Evolutionary conservation across 1,140 invertebrate genomes (phyloP).

Genomic region (Atopsyche davidsoni): DNA sequence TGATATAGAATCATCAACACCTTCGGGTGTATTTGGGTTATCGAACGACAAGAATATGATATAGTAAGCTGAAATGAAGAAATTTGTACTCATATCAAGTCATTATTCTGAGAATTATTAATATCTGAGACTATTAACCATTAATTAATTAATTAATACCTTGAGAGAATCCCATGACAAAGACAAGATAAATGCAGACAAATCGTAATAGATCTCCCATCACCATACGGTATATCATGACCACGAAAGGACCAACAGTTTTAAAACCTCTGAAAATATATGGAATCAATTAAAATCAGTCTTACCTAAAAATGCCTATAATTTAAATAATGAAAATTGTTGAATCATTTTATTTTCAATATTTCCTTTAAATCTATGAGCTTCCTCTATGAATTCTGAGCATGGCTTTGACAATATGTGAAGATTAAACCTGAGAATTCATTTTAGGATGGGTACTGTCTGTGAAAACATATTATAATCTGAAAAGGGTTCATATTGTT

Average conservation of each 20-base stretch:
- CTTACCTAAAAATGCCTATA: no score
- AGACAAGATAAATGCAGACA: constrained; percentile 92
- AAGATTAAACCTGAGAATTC: no score
- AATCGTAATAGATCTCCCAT: constrained; percentile 92
- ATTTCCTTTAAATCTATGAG: no score
- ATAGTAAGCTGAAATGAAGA: constrained; percentile 69
- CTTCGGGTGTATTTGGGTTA: constrained; percentile 66
- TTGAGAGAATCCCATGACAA: constrained; percentile 97
- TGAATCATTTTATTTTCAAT: no score
- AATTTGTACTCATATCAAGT: constrained; percentile 2
- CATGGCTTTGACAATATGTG: no score
- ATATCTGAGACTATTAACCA: neutral
- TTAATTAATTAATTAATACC: constrained; percentile 48
- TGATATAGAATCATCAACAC: constrained; percentile 63
- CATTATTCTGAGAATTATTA: neutral
- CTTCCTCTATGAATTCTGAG: no score
- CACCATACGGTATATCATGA: constrained; percentile 99
- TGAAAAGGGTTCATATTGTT: no score
- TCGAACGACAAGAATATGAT: constrained; percentile 87
- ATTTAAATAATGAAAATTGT: no score
- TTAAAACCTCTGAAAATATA: constrained; percentile 88
- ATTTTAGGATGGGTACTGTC: no score
- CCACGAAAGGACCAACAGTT: constrained; percentile 96
- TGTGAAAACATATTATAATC: no score
- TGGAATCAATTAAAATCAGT: no score